Conservation (phyloP, 2,113 vertebrate genomes). For the Miniopterus natalensis region DNA sequence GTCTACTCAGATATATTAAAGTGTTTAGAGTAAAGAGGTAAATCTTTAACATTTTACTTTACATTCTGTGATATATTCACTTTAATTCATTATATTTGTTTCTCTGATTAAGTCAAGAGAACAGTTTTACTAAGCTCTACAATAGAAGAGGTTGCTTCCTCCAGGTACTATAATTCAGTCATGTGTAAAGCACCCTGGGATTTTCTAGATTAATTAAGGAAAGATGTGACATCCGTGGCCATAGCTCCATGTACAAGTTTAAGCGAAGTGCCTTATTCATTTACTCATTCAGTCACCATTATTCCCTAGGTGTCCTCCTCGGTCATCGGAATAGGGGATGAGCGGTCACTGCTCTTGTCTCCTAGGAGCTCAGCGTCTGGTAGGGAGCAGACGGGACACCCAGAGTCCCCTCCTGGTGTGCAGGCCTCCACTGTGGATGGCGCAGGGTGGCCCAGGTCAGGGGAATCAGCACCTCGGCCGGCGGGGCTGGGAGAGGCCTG, state of each 20-base stretch:
- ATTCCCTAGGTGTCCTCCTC: background rate
- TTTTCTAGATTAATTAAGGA: background rate
- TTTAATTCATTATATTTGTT: background rate
- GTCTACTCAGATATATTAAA: background rate
- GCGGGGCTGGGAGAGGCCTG: background rate
- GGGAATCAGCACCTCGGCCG: background rate
- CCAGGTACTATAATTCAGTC: background rate
- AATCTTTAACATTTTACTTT: background rate
- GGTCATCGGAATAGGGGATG: background rate
- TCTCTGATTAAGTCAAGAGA: background rate
- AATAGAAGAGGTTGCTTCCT: background rate
- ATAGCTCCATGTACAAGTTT: background rate
- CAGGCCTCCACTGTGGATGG: background rate
- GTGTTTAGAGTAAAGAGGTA: background rate
- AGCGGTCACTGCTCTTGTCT: background rate
- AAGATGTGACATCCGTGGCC: background rate
- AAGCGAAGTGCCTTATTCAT: background rate
- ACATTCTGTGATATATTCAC: background rate
- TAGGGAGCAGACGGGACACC: background rate
- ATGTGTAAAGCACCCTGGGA: background rate
- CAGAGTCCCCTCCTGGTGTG: rapidly evolving
- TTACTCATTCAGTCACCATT: background rate
- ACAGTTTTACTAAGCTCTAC: background rate
- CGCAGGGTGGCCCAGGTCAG: background rate
- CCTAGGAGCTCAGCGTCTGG: background rate